Evolutionary conservation across 2,113 vertebrate genomes (phyloP).

Genomic region (Silurus asotus): DNA sequence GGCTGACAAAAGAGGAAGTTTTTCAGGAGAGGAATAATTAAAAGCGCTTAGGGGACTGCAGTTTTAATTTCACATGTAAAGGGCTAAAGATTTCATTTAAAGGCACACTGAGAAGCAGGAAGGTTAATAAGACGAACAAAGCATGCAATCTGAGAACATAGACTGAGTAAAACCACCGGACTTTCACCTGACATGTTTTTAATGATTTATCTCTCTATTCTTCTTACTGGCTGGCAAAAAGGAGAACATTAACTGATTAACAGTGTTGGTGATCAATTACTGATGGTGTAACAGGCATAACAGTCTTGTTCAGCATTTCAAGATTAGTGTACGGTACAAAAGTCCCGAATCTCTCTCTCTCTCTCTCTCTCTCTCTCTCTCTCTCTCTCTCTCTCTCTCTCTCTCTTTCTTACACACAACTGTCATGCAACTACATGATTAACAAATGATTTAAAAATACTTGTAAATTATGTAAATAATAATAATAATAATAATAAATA

Average conservation of each 20-base stretch:
- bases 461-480: background rate
- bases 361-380: background rate
- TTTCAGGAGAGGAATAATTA: slow-evolving; percentile 82
- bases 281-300: slow-evolving; percentile 64
- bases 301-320: slow-evolving; percentile 53
- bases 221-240: slow-evolving; percentile 62
- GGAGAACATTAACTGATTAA: slow-evolving; percentile 78
- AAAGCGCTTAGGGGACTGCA: slow-evolving; percentile 81
- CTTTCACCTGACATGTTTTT: slow-evolving; percentile 84
- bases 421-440: background rate
- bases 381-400: background rate
- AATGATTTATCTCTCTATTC: slow-evolving; percentile 78
- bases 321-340: slow-evolving; percentile 61
- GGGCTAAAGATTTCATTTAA: slow-evolving; percentile 85
- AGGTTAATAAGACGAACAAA: slow-evolving; percentile 84
- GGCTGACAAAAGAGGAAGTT: slow-evolving; percentile 76
- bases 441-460: background rate
- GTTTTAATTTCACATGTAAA: slow-evolving; percentile 85
- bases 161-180: slow-evolving; percentile 73
- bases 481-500: background rate
- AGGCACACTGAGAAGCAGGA: slow-evolving; percentile 74
- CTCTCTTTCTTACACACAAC: no score
- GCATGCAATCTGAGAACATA: slow-evolving; percentile 78
- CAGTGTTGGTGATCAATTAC: slow-evolving; percentile 70
- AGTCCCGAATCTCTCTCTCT: slow-evolving; percentile 8